Evolutionary conservation across 1,140 invertebrate genomes (phyloP).

Genomic region (Drosophila ercepeae): DNA sequence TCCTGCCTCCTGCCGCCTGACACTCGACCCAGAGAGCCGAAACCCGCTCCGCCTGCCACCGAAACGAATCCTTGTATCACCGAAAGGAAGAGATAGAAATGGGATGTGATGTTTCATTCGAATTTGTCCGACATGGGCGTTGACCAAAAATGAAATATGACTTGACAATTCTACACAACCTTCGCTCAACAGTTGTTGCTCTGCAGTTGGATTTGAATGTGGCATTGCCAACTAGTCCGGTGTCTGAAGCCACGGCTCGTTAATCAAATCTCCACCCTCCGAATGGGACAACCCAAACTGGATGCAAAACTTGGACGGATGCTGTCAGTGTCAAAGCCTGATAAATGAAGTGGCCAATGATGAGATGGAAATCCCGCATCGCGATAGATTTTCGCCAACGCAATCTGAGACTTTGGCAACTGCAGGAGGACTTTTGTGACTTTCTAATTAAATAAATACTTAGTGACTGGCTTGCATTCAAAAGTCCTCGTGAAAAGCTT

Average conservation of each 20-base stretch:
- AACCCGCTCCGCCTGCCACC: constrained; percentile 1
- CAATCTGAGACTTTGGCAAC: neutral
- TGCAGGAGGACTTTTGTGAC: constrained; percentile 10
- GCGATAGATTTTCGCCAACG: constrained; percentile 12
- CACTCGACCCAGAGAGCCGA: constrained; percentile 21
- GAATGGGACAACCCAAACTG: constrained; percentile 37
- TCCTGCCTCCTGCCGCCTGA: neutral
- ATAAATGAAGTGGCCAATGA: constrained; percentile 43
- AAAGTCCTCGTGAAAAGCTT: constrained; percentile 2
- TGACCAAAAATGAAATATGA: constrained; percentile 73
- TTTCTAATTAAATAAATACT: constrained; percentile 31
- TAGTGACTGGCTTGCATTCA: constrained; percentile 18
- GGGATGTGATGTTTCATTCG: constrained; percentile 70
- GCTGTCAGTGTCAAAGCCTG: constrained; percentile 54
- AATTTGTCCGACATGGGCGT: constrained; percentile 60
- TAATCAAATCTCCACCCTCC: constrained; percentile 31
- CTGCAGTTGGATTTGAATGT: constrained; percentile 3
- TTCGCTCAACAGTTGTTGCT: constrained; percentile 22
- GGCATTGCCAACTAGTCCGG: constrained; percentile 13
- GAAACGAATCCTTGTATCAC: neutral
- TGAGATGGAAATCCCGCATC: constrained; percentile 3
- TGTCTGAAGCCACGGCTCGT: constrained; percentile 38
- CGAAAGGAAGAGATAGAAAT: constrained; percentile 48
- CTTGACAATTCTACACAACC: constrained; percentile 60
- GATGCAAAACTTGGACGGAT: constrained; percentile 33